phyloP scores from a whole-genome alignment of 2,888 invertebrate genomes.

The Cerastoderma edule region DNA sequence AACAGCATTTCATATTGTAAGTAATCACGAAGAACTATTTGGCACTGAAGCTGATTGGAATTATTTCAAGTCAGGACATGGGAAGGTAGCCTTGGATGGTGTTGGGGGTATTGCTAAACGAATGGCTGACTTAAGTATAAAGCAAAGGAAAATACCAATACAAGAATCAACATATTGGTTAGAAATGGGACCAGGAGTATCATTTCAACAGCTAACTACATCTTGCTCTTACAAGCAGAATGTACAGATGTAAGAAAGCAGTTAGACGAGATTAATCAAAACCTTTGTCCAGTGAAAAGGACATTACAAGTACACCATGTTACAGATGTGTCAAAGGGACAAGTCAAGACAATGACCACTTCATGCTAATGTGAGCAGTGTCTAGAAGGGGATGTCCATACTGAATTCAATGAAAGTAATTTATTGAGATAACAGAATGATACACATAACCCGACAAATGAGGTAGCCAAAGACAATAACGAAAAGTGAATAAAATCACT shows the following conservation, averaged over 20 bases:
- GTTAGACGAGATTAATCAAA: conserved; percentile 12
- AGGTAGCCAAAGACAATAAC: too few species aligned
- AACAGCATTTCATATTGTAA: conserved; percentile 34
- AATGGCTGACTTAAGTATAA: conserved; percentile 41
- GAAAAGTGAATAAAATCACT: too few species aligned
- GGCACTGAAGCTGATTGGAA: conserved; percentile 46
- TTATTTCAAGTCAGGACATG: conserved; percentile 49
- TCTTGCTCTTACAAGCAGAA: conserved; percentile 2
- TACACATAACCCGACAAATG: too few species aligned
- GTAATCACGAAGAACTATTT: conserved; percentile 37
- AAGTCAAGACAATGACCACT: conserved; percentile 21
- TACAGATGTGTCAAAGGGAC: neutral
- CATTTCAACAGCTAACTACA: neutral
- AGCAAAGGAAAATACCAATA: conserved; percentile 28
- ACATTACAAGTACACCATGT: conserved; percentile 38
- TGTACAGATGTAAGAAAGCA: conserved; percentile 4
- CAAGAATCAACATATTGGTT: conserved; percentile 40
- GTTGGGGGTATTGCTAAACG: conserved; percentile 40
- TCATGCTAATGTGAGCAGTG: conserved; percentile 55
- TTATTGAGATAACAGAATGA: too few species aligned
- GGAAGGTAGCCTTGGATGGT: conserved; percentile 54
- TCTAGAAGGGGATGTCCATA: too few species aligned
- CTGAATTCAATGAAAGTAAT: too few species aligned
- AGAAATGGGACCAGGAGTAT: neutral
- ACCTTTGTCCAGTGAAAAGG: conserved; percentile 18